Base-by-base conservation (phyloP, 2,888 invertebrate genomes). In the Chromoteleia sp. region DNA sequence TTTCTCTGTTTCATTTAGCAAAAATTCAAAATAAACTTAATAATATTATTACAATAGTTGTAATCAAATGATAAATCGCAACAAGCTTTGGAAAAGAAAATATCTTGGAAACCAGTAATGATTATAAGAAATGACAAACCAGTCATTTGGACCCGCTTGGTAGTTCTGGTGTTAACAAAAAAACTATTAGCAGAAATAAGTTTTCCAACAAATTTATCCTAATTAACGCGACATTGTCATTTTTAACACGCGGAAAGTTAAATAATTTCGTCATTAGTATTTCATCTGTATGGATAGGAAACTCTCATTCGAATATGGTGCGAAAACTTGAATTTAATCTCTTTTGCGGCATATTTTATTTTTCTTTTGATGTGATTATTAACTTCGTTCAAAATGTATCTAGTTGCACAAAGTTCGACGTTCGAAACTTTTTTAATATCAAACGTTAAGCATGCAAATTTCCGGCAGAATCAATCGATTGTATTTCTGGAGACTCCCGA, bases 401-500 rank as follows among this genome's bases (percentile, higher is more conserved):
- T 59, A 50, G 63, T 65, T 59, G 61, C 56, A n/a, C 8, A 21
- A 70, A 81, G 71, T 76, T 81, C n/a, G 67, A 59, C 56, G 67
- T 41, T 65, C 33, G 29, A 15, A 81, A 81, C 81, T 81, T 81
- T 81, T 81, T 81, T 81, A 81, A 81, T 81, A 81, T 76, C 76
- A 71, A 73, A 76, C 76, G 81, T 81, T 76, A 81, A 81, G 71
- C 68, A 76, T 81, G 76, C 76, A 76, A 76, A 81, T 76, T 81
- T 81, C 61, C 43, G 45, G 21, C 76, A 2, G 63, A 67, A 81
- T 76, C 81, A 76, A 81, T 81, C 61, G 81, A 76, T 81, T 81
- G 81, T 81, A 68, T 76, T 76, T 76, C 75, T 76, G 54, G 43
- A 70, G 70, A 33, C 39, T 63, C n/a, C 41, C 17, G 6, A 52